Conservation (phyloP, 2,113 vertebrate genomes). For the Agelaius phoeniceus region DNA sequence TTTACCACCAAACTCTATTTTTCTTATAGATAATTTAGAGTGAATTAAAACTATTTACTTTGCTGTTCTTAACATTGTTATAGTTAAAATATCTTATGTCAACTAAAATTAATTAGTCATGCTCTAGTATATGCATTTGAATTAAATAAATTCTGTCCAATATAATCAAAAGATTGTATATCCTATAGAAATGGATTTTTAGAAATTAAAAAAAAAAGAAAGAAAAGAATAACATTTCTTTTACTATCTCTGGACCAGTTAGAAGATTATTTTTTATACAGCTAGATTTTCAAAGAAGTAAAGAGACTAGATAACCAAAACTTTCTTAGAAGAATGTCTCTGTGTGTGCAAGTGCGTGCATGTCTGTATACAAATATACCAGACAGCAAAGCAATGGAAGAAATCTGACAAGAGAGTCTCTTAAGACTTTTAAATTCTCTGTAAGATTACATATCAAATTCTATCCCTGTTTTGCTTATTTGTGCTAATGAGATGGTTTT, state of each 20-base stretch:
- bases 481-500: background rate
- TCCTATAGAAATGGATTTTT: background rate
- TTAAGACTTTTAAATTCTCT: background rate
- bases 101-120: background rate
- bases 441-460: background rate
- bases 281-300: background rate
- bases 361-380: background rate
- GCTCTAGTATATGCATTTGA: background rate
- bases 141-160: background rate
- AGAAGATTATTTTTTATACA: background rate
- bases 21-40: background rate
- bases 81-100: background rate
- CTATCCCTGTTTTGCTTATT: background rate
- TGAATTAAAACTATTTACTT: background rate
- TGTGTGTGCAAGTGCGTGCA: background rate
- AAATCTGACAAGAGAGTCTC: background rate
- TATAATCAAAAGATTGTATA: background rate
- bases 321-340: background rate
- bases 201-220: background rate
- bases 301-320: background rate
- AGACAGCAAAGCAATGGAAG: background rate
- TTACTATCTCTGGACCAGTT: background rate
- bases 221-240: background rate
- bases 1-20: background rate
- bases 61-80: background rate